Conservation (phyloP, 2,888 invertebrate genomes). For the Thymelicus sylvestris region DNA sequence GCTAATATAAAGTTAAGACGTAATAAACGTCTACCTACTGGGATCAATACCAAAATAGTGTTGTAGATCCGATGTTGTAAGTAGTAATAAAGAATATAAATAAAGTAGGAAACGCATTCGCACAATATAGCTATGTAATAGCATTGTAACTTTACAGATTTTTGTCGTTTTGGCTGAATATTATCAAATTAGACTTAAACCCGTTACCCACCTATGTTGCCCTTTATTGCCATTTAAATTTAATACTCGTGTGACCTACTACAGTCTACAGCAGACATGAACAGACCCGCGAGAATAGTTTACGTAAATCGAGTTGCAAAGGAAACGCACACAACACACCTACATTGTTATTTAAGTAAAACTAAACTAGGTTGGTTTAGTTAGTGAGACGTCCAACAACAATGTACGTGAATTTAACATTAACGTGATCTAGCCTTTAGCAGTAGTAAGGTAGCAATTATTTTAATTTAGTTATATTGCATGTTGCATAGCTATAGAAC, state of each 20-base stretch:
- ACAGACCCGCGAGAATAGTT: constrained; percentile 22
- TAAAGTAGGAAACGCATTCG: background rate
- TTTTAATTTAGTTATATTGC: background rate
- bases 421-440: constrained; percentile 3
- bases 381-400: constrained; percentile 29
- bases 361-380: constrained; percentile 23
- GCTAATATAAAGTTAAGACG: too few species aligned
- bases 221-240: too few species aligned
- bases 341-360: background rate
- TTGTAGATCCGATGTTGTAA: constrained; percentile 2
- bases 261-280: too few species aligned
- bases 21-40: background rate
- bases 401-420: constrained; percentile 31
- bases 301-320: constrained; percentile 18
- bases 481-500: background rate
- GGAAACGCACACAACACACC: background rate
- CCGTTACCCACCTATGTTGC: too few species aligned
- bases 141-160: too few species aligned
- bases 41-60: constrained; percentile 1
- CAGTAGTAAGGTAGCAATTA: constrained; percentile 10
- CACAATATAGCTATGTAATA: too few species aligned
- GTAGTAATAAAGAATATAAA: background rate
- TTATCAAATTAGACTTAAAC: too few species aligned
- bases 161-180: background rate
- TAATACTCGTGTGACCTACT: too few species aligned